Evolutionary conservation across 1,140 invertebrate species (phyloP).

Genomic region (Microplitis mediator): DNA sequence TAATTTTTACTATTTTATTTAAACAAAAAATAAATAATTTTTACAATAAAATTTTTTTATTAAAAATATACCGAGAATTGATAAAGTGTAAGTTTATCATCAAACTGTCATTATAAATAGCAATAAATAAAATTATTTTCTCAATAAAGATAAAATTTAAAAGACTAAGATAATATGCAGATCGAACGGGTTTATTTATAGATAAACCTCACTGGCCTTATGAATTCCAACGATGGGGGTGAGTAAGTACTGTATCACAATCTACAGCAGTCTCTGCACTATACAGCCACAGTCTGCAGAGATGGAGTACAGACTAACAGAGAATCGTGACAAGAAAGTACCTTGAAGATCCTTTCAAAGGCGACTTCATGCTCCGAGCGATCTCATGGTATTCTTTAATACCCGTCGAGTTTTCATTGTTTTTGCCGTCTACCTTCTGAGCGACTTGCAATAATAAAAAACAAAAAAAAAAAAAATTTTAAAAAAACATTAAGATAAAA

Average conservation of each 20-base stretch:
- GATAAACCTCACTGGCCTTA: constrained; percentile 13
- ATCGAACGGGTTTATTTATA: constrained; percentile 14
- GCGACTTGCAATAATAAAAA: background rate
- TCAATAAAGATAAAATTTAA: background rate
- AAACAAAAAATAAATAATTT: too few relatives aligned
- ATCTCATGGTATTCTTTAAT: constrained; percentile 31
- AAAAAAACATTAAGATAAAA: background rate
- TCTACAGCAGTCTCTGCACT: too few relatives aligned
- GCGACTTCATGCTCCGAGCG: constrained; percentile 19
- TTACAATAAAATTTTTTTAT: too few relatives aligned
- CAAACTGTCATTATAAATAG: background rate
- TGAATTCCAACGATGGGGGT: constrained; percentile 21
- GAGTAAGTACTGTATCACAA: background rate
- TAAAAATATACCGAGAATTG: too few relatives aligned
- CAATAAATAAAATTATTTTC: background rate
- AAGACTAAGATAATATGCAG: background rate
- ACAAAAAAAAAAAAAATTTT: background rate
- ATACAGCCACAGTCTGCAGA: too few relatives aligned
- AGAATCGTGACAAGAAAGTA: constrained; percentile 29
- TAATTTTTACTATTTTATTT: too few relatives aligned
- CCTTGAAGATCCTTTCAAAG: constrained; percentile 35
- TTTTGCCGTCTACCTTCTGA: constrained; percentile 15
- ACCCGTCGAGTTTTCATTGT: constrained; percentile 29
- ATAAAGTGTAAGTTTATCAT: too few relatives aligned
- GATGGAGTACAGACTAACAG: constrained; percentile 1